phyloP scores from a whole-genome alignment of 2,888 invertebrate genomes.

The Ochropacha duplaris region DNA sequence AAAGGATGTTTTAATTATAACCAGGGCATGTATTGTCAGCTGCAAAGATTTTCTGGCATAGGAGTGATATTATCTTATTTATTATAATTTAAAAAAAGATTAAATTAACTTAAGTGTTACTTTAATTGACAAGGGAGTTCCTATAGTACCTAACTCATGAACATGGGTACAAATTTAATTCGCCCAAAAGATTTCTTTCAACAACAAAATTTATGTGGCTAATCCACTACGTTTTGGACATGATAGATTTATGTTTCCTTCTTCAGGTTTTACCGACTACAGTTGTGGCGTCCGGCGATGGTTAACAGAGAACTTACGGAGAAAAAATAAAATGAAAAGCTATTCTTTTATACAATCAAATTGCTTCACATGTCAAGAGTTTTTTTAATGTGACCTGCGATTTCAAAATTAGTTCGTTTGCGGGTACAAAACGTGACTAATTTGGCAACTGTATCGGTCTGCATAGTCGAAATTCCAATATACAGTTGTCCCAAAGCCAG shows the following conservation, averaged over 20 bases:
- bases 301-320: background rate
- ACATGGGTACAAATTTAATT: background rate
- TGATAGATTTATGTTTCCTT: constrained; percentile 45
- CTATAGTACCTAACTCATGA: too few relatives aligned
- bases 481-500: constrained; percentile 44
- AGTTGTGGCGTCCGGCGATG: background rate
- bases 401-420: constrained; percentile 28
- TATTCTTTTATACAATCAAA: background rate
- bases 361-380: background rate
- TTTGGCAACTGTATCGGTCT: constrained; percentile 46
- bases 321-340: background rate
- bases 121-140: too few relatives aligned
- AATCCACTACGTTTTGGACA: constrained; percentile 43
- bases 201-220: constrained; percentile 43
- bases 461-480: constrained; percentile 43
- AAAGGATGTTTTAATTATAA: too few relatives aligned
- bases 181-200: background rate
- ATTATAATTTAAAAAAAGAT: too few relatives aligned
- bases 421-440: constrained; percentile 41
- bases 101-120: too few relatives aligned
- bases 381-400: constrained; percentile 5
- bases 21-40: too few relatives aligned
- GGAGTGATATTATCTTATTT: too few relatives aligned
- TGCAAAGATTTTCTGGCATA: too few relatives aligned
- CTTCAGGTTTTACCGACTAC: constrained; percentile 21